Base-by-base conservation (phyloP, 1,140 invertebrate genomes). In the Neodiprion fabricii region DNA sequence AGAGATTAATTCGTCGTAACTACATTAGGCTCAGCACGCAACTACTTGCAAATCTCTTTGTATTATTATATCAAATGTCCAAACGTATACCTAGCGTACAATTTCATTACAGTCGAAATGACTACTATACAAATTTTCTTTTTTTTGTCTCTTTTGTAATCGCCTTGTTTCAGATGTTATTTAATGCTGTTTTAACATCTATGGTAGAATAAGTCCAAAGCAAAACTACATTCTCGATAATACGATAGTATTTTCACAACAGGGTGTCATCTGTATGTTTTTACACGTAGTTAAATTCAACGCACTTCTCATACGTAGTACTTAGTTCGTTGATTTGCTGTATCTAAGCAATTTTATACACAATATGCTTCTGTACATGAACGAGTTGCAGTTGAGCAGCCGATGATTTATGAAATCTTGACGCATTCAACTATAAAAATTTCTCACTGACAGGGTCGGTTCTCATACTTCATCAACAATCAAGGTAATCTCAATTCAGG, bases 401-500 rank as follows among this genome's bases (percentile, higher is more conserved):
- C 28, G 5, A 40, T 40, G 28, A 40, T 40, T 40, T 40, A 40
- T 40, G 28, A 40, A 40, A 40, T 40, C 28, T 40, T 40, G 28
- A 40, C 28, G 28, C 28, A 40, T n/a, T 71, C 10, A 21, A 40
- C 17, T 23, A 49, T 17, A 10, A 12, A 70, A 70, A 40, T 10
- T 48, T 48, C 12, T 12, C 9, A 40, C 69, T 40, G 9, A 23
- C 12, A n/a, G 17, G 17, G 28, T 23, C 67, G 53, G 11, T 17
- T 50, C 48, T 53, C 72, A 40, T 40, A 40, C 28, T 40, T 40
- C 28, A 40, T 70, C 47, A 53, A 53, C 49, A 67, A 73, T 85
- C 76, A 87, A 76, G 82, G 79, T 73, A 87, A 75, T 53, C 80
- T 72, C 23, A 87, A 70, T 67, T 89, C 86, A 28, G 86, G 79